Conservation (phyloP, 2,113 vertebrate genomes). For the Misgurnus mizolepis region DNA sequence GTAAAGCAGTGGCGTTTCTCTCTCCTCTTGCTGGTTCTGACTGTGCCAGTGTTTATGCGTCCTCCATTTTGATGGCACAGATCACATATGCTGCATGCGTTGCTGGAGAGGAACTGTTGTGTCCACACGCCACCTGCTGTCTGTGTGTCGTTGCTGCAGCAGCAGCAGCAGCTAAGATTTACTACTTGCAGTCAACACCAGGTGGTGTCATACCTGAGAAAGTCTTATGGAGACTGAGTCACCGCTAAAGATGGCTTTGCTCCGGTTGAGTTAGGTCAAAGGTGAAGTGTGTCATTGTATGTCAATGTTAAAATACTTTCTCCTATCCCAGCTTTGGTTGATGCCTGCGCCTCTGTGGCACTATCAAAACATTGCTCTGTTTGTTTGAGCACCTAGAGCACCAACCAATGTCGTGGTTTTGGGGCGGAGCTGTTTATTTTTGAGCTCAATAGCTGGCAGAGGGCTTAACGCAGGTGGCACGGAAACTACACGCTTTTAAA, state of each 20-base stretch:
- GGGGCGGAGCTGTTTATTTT: neutral
- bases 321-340: no score
- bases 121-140: conserved; percentile 44
- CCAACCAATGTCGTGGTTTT: neutral
- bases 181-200: conserved; percentile 45
- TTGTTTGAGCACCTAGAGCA: conserved; percentile 27
- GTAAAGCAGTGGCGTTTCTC: neutral
- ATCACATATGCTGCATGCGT: conserved; percentile 54
- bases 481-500: conserved; percentile 2
- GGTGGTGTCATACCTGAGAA: conserved; percentile 36
- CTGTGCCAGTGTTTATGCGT: conserved; percentile 44
- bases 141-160: conserved; percentile 39
- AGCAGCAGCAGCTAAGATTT: conserved; percentile 28
- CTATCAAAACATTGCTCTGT: conserved; percentile 27
- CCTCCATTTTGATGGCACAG: conserved; percentile 61
- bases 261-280: neutral
- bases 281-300: conserved; percentile 26
- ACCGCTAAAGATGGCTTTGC: neutral
- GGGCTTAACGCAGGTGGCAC: neutral
- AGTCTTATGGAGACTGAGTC: conserved; percentile 23
- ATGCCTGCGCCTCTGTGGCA: neutral
- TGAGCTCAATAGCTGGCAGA: no score
- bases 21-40: conserved; percentile 19
- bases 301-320: neutral
- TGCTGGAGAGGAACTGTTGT: conserved; percentile 35